phyloP scores from a whole-genome alignment of 92 coral and sea anemone genomes.

The Phenganax marumi region DNA sequence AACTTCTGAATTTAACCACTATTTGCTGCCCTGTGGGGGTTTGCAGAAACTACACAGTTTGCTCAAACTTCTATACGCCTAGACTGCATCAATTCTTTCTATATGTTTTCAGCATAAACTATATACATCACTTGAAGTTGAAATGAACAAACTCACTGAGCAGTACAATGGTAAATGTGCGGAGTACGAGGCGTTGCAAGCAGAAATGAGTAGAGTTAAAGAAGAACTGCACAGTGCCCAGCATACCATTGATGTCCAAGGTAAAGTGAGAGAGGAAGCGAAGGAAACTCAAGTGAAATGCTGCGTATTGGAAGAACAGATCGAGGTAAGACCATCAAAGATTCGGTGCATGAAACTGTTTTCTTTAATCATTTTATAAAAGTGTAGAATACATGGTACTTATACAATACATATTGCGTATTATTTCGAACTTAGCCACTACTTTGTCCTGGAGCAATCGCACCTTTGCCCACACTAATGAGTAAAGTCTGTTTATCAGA shows the following conservation, averaged over 20 bases:
- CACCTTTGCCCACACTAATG: background rate
- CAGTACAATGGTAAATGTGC: constrained; percentile 11
- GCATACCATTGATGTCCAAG: constrained; percentile 10
- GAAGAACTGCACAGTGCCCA: background rate
- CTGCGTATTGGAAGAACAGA: constrained; percentile 31
- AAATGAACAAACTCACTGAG: background rate
- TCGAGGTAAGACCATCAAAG: background rate
- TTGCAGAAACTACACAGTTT: too few relatives aligned
- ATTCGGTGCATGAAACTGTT: too few relatives aligned
- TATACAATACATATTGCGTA: too few relatives aligned
- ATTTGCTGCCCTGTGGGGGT: too few relatives aligned
- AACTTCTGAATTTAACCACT: too few relatives aligned
- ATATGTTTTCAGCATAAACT: constrained; percentile 17
- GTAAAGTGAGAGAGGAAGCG: constrained; percentile 5
- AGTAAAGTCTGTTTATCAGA: too few relatives aligned
- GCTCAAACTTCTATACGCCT: too few relatives aligned
- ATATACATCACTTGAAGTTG: constrained; percentile 14
- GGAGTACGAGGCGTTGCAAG: constrained; percentile 1
- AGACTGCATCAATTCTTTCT: background rate
- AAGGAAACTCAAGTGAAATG: constrained; percentile 35
- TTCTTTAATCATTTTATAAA: too few relatives aligned
- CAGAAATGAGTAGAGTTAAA: constrained; percentile 7
- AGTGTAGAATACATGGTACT: background rate
- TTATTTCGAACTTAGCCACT: background rate
- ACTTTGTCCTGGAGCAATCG: background rate